Evolutionary conservation across 2,888 invertebrate genomes (phyloP).

Genomic region (Apodemia mormo): DNA sequence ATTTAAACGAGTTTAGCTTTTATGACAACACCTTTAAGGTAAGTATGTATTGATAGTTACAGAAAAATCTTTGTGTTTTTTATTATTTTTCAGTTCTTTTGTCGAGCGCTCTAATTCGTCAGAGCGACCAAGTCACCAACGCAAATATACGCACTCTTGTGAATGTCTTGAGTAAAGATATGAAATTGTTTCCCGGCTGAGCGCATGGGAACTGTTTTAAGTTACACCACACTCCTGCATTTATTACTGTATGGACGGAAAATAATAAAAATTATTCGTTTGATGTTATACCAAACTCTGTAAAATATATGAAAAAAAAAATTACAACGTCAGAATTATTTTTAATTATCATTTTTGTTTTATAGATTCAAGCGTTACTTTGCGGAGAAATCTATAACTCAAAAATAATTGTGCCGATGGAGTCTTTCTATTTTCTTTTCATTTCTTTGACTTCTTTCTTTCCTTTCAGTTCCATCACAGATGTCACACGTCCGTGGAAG

Average conservation of each 20-base stretch:
- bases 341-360: too few relatives aligned
- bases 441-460: too few relatives aligned
- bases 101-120: conserved; percentile 70
- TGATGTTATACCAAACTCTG: neutral
- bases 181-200: conserved; percentile 72
- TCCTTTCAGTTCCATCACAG: too few relatives aligned
- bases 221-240: neutral
- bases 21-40: conserved; percentile 32
- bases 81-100: conserved; percentile 56
- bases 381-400: too few relatives aligned
- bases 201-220: conserved; percentile 61
- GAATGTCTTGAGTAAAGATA: conserved; percentile 77
- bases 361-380: neutral
- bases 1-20: conserved; percentile 37
- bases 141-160: conserved; percentile 72
- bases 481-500: too few relatives aligned
- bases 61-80: conserved; percentile 43
- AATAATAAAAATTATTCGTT: neutral
- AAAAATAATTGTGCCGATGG: too few relatives aligned
- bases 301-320: neutral
- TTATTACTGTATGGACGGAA: neutral
- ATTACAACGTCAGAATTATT: too few relatives aligned
- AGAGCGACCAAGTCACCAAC: conserved; percentile 70
- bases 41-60: conserved; percentile 31
- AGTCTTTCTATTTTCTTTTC: too few relatives aligned